A percentile compares a stretch with the other conserved stretches of the same genome.
Conservation (phyloP, 1,140 invertebrate genomes). For the Hirudo medicinalis region DNA sequence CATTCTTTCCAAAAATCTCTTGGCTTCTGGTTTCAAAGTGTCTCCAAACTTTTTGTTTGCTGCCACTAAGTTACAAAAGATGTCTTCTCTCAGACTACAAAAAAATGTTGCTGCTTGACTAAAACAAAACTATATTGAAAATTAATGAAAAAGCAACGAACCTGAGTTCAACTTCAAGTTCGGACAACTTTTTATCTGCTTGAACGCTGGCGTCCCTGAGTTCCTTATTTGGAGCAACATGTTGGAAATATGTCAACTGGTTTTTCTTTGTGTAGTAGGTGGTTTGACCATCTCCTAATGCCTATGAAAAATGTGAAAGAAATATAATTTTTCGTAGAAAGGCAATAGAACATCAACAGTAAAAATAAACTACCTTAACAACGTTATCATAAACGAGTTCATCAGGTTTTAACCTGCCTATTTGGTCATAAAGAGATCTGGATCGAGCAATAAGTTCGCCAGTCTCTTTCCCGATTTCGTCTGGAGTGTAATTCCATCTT, state of each 20-base stretch:
- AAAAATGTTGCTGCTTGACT: background rate
- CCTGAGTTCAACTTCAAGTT: constrained; percentile 46
- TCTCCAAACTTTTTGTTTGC: constrained; percentile 34
- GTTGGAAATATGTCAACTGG: constrained; percentile 42
- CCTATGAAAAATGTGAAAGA: constrained; percentile 27
- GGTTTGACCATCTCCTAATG: constrained; percentile 37
- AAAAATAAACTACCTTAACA: constrained; percentile 35
- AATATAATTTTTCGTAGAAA: background rate
- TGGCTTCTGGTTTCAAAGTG: constrained; percentile 35
- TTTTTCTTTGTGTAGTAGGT: constrained; percentile 38
- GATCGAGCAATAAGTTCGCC: constrained; percentile 34
- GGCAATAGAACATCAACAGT: background rate
- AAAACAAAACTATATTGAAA: constrained; percentile 16
- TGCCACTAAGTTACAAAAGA: constrained; percentile 43
- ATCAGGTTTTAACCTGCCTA: constrained; percentile 34
- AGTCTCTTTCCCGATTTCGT: constrained; percentile 32
- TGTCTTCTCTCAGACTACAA: constrained; percentile 46
- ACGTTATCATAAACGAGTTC: constrained; percentile 38
- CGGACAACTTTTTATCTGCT: constrained; percentile 43
- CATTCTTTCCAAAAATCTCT: constrained; percentile 41
- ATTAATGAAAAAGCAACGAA: constrained; percentile 22
- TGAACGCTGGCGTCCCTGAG: constrained; percentile 43
- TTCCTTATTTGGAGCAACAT: constrained; percentile 41
- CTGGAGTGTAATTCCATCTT: constrained; percentile 33
- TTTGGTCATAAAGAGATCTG: constrained; percentile 36